Percentiles rank a stretch among this genome's conserved stretches.
These are phyloP conservation scores for Laticauda colubrina DNA, from an alignment of 2,113 vertebrate species.

Conservation along the genomic window DNA sequence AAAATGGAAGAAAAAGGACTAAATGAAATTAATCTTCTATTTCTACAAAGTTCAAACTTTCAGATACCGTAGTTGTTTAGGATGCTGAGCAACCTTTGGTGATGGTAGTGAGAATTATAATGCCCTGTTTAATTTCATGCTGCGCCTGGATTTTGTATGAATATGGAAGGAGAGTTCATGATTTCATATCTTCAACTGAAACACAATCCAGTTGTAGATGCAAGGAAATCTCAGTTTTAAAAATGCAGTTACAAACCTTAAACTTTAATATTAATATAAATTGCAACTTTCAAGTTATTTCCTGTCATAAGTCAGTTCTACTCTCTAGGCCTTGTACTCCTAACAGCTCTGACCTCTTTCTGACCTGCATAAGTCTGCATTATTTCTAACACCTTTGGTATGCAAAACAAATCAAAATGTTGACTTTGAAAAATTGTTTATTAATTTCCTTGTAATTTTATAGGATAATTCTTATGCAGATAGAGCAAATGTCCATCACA, in stretches of 20 bases:
- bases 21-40: constrained; percentile 1
- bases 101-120: not conserved
- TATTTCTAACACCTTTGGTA: not conserved
- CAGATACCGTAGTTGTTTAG: not conserved
- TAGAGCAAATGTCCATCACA: not conserved
- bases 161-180: not conserved
- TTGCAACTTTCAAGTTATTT: not conserved
- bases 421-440: not conserved
- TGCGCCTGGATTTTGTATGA: not conserved
- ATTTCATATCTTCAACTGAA: not conserved
- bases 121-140: not conserved
- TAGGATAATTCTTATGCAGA: not conserved
- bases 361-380: not conserved
- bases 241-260: not conserved
- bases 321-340: not conserved
- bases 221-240: not conserved
- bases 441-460: not conserved
- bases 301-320: not conserved
- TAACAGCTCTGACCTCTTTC: not conserved
- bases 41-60: constrained; percentile 45
- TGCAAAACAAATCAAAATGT: not conserved
- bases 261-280: not conserved
- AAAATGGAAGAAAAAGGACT: constrained; percentile 25
- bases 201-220: not conserved
- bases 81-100: not conserved